Conservation (phyloP, 2,888 invertebrate genomes). For the Acronicta alni region DNA sequence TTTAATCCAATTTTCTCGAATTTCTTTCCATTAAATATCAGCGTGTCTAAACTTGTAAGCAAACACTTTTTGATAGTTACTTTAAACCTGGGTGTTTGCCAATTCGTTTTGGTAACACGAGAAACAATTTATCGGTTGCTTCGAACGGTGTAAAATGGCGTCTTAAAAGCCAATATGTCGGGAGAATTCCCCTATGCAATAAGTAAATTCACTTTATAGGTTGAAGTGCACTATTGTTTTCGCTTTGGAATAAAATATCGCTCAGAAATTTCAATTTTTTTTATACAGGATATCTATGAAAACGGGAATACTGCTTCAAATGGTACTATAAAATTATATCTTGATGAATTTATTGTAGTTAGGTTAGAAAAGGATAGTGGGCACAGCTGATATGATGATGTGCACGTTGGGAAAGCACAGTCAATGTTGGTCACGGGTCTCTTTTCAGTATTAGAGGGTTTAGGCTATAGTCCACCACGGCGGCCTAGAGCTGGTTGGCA, state of each 20-base stretch:
- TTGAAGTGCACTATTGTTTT: not conserved
- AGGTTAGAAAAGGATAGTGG: no score
- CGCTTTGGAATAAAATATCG: not conserved
- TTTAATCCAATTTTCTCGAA: not conserved
- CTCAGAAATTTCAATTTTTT: no score
- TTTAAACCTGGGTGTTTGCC: conserved; percentile 20
- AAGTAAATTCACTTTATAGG: conserved; percentile 1
- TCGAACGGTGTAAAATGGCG: conserved; percentile 4
- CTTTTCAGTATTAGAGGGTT: no score
- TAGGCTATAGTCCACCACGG: no score
- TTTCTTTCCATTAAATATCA: not conserved
- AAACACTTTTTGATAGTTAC: conserved; percentile 3
- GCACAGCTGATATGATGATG: no score
- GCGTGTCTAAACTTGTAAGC: conserved; percentile 4
- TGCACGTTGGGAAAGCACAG: no score
- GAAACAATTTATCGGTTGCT: conserved; percentile 4
- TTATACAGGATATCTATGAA: no score
- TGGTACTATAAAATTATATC: no score
- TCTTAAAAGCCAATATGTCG: not conserved
- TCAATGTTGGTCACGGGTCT: no score
- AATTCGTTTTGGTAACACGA: conserved; percentile 15
- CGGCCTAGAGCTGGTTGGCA: no score
- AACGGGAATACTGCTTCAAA: no score
- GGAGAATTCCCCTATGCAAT: conserved; percentile 2
- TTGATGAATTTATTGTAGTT: no score